These are phyloP conservation scores for Drepanosiphum platanoidis DNA, from an alignment of 2,888 invertebrate genomes.

Conservation along the genomic window DNA sequence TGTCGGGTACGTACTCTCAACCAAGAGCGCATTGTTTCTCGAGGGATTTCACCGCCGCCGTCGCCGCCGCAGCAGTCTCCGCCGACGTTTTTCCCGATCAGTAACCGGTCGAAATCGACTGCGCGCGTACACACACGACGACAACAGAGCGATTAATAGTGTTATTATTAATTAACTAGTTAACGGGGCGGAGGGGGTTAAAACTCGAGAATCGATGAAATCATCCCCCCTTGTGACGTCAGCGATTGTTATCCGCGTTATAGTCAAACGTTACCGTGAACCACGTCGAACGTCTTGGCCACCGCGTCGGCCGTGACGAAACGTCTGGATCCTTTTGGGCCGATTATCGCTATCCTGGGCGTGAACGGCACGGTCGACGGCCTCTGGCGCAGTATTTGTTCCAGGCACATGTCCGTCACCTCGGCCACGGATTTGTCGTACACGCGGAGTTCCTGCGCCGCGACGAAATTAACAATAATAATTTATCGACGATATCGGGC, in stretches of 20 bases:
- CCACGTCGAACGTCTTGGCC: constrained; percentile 21
- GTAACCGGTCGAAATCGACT: constrained; percentile 36
- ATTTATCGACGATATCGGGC: background rate
- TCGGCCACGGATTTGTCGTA: background rate
- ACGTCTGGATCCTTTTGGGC: background rate
- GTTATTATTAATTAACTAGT: too few relatives aligned
- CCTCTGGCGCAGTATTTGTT: constrained; percentile 1
- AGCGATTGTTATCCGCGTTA: too few relatives aligned
- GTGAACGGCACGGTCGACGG: constrained; percentile 13
- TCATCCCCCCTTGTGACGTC: too few relatives aligned
- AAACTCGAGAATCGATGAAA: too few relatives aligned
- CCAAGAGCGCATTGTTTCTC: background rate
- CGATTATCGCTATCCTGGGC: constrained; percentile 7
- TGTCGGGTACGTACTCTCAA: constrained; percentile 10
- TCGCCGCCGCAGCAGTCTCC: background rate
- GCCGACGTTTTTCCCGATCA: background rate
- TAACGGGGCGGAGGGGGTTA: too few relatives aligned
- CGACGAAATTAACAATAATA: background rate
- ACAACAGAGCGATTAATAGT: too few relatives aligned
- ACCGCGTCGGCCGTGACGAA: background rate
- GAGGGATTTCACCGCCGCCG: background rate
- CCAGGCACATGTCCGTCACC: constrained; percentile 17
- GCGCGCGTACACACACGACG: background rate
- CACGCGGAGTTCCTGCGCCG: constrained; percentile 11
- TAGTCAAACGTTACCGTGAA: too few relatives aligned